Evolutionary conservation across 1,140 invertebrate genomes (phyloP).

Genomic region (Pollicipes pollicipes): DNA sequence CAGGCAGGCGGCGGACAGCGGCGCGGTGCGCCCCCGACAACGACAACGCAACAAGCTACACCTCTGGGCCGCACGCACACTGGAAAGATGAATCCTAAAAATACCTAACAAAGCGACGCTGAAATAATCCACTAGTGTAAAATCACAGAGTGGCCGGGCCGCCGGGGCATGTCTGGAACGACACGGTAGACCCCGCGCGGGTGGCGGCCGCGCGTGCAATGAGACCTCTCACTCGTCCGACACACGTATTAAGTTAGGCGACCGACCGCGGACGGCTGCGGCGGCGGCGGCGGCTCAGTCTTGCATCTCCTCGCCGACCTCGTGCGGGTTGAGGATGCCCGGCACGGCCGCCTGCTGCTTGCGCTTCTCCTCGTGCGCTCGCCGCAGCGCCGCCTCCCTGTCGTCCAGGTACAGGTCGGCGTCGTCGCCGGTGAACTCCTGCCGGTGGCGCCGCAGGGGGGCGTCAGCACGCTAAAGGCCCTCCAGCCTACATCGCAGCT

Average conservation of each 20-base stretch:
- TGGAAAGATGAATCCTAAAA: slow-evolving; percentile 2
- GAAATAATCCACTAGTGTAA: slow-evolving; percentile 2
- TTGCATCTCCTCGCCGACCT: slow-evolving; percentile 95
- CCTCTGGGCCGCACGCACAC: neutral
- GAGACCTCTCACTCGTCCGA: neutral
- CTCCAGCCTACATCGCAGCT: too few relatives aligned
- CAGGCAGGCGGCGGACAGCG: neutral
- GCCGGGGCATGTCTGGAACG: neutral
- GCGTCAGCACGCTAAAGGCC: too few relatives aligned
- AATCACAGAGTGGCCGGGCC: neutral
- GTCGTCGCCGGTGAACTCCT: slow-evolving; percentile 69
- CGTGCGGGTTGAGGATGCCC: slow-evolving; percentile 91
- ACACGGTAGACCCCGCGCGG: neutral
- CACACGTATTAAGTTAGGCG: neutral
- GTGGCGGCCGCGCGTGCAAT: neutral
- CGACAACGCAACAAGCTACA: neutral
- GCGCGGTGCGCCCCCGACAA: neutral
- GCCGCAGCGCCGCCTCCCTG: slow-evolving; percentile 62
- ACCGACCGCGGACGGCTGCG: too few relatives aligned
- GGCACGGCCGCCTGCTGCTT: slow-evolving; percentile 82
- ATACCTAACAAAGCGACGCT: neutral
- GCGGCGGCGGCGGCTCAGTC: slow-evolving; percentile 32
- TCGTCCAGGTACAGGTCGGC: slow-evolving; percentile 94
- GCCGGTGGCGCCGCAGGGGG: neutral
- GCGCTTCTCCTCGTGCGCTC: slow-evolving; percentile 84